Base-by-base conservation (phyloP, 2,888 invertebrate species). In the Homarus gammarus region DNA sequence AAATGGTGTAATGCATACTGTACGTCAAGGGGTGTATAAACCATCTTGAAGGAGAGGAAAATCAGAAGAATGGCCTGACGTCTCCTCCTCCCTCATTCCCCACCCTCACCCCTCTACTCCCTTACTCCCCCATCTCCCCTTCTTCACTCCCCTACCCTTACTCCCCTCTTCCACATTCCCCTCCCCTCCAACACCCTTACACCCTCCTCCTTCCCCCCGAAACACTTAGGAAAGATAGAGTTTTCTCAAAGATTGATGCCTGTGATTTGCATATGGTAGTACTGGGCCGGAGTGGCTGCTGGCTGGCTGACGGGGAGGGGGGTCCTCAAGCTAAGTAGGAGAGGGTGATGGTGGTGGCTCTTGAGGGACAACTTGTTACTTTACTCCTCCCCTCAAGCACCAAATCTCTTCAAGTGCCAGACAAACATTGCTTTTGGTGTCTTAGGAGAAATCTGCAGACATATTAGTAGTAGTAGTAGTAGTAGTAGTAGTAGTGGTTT, bases 221-320 rank as follows among this genome's bases (percentile, higher is more conserved):
- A 87, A 87, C 87, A 87, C 87, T 87, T 87, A 87, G 82, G 87
- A 87, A 75, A 87, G 87, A 87, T 87, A 83, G 87, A 87, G 87
- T 82, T 87, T 87, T 87, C 87, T 82, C 22, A 68, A 87, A 87
- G 87, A 87, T 87, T 82, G 75, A 87, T 87, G 87, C 31, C 51
- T 44, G 73, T 75, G 75, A 87, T 87, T 87, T 87, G 87, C 87
- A 87, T 87, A 87, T 70, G 82, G 87, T 73, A 61, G 87, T 75
- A 72, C 82, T 83, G 78, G 83, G 56, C 72, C 49, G 87, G 82
- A 83, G 77, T 77, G 64, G 77, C 22, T 75, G 38, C 61, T n/a
- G n/a, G n/a, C n/a, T n/a, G n/a, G n/a, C n/a, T n/a, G n/a, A n/a
- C n/a, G n/a, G n/a, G n/a, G n/a, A n/a, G n/a, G n/a, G n/a, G n/a